phyloP scores from a whole-genome alignment of 2,113 vertebrate species.

The Epinephelus lanceolatus region DNA sequence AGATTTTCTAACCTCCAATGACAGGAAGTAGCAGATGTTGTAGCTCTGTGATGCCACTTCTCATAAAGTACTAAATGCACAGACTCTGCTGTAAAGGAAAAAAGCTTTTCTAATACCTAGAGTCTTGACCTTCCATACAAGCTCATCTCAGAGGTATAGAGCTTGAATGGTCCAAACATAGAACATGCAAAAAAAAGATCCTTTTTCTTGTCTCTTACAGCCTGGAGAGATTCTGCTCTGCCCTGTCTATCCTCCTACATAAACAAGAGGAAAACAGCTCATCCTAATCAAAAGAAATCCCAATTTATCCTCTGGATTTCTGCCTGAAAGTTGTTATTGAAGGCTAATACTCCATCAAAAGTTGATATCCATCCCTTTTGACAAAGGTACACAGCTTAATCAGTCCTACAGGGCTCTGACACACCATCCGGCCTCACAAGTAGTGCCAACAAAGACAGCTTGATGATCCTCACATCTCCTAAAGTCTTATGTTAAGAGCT shows the following conservation, averaged over 20 bases:
- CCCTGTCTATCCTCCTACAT: background rate
- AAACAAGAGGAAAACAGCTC: background rate
- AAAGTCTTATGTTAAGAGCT: background rate
- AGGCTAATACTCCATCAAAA: background rate
- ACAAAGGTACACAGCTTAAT: background rate
- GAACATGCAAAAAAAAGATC: background rate
- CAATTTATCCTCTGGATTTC: background rate
- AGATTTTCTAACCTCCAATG: constrained; percentile 26
- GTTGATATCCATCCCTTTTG: background rate
- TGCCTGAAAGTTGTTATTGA: background rate
- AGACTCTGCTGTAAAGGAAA: background rate
- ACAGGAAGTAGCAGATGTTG: constrained; percentile 17
- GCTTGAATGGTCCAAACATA: background rate
- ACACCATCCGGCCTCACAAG: background rate
- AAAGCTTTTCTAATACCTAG: background rate
- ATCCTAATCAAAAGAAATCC: background rate
- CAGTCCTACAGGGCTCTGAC: background rate
- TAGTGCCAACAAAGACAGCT: background rate
- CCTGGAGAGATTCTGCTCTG: background rate
- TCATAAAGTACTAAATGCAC: constrained; percentile 2
- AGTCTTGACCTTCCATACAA: background rate
- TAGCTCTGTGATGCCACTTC: constrained; percentile 6
- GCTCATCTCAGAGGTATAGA: background rate
- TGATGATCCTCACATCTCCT: constrained; percentile 17
- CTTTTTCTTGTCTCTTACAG: background rate